These are phyloP conservation scores for Henricia sp. DNA, from an alignment of 53 echinoderm and acorn worm species.

Conservation along the genomic window DNA sequence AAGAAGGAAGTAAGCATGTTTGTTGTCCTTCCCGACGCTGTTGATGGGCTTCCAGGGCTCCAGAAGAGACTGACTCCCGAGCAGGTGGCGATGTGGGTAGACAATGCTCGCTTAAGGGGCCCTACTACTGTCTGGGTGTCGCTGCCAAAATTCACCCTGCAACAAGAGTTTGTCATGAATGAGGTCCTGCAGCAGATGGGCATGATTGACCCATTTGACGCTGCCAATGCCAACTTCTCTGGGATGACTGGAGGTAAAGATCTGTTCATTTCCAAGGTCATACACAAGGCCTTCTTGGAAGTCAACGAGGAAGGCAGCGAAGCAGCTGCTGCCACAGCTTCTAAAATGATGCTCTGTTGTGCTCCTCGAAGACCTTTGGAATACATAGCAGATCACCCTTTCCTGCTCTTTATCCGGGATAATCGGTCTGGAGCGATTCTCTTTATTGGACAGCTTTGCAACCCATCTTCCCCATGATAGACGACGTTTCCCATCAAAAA, in stretches of 20 bases:
- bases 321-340: constrained; percentile 67
- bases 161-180: constrained; percentile 63
- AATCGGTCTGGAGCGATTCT: constrained; percentile 48
- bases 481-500: no score
- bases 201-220: constrained; percentile 70
- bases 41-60: constrained; percentile 49
- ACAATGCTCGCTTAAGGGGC: constrained; percentile 23
- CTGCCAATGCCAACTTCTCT: constrained; percentile 68
- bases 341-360: not conserved
- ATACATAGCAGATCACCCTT: constrained; percentile 79
- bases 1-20: constrained; percentile 75
- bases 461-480: no score
- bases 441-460: constrained; percentile 62
- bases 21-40: constrained; percentile 67
- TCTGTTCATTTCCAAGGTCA: constrained; percentile 74
- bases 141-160: constrained; percentile 80
- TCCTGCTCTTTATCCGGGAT: constrained; percentile 80
- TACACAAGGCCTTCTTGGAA: constrained; percentile 90
- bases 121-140: constrained; percentile 41
- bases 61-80: constrained; percentile 37
- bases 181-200: constrained; percentile 75
- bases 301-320: constrained; percentile 86
- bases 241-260: constrained; percentile 66
- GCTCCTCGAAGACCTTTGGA: not conserved
- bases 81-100: constrained; percentile 41